Evolutionary conservation across 1,140 invertebrate species (phyloP).

Genomic region (Euura lappo): DNA sequence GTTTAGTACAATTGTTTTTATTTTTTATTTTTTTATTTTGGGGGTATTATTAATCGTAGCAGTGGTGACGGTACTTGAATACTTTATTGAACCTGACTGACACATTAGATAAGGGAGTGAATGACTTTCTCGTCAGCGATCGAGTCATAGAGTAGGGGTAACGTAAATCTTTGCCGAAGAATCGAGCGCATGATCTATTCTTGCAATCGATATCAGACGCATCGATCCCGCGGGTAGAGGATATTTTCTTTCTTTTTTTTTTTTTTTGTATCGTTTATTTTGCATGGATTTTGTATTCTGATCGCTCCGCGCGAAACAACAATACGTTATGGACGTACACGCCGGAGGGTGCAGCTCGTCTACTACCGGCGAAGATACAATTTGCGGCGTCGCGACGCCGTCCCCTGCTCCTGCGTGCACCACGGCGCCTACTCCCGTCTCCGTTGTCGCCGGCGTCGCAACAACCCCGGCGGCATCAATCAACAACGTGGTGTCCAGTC

Average conservation of each 20-base stretch:
- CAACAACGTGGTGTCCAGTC: conserved; percentile 3
- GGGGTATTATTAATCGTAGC: no score
- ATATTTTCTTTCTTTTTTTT: neutral
- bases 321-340: neutral
- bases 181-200: no score
- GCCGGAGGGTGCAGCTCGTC: conserved; percentile 5
- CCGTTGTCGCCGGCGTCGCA: neutral
- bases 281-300: conserved; percentile 3
- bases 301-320: neutral
- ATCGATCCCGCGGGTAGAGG: no score
- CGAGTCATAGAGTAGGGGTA: no score
- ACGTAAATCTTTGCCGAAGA: no score
- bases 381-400: conserved; percentile 2
- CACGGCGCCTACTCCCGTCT: neutral
- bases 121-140: no score
- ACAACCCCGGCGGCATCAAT: neutral
- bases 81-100: no score
- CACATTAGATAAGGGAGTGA: no score
- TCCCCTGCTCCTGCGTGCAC: neutral
- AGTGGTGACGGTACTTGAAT: no score
- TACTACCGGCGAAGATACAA: neutral
- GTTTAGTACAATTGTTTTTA: no score
- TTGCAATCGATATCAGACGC: no score
- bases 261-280: neutral
- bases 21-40: no score